Base-by-base conservation (phyloP, 1,140 invertebrate genomes). In the Lepidurus arcticus region DNA sequence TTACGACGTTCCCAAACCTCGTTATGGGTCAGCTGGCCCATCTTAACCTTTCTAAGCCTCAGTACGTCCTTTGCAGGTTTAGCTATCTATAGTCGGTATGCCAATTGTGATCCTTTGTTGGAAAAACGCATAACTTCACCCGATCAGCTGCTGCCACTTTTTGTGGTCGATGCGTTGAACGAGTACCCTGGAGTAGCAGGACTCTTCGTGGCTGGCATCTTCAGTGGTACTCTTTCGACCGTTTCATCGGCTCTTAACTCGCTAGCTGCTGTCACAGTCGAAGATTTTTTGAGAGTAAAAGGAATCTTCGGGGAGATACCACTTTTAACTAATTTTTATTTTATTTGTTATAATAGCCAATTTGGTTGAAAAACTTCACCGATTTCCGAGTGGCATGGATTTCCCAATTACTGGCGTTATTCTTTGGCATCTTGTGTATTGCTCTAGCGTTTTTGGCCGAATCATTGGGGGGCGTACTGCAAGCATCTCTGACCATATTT, bases 181-280 rank as follows among this genome's bases (percentile, higher is more conserved):
- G 79, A 88, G 42, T 84, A 90, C 24, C 90, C 90, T 11, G 94
- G 93, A 8, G 80, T 95, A 16, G 87, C 92, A 1, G 94, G 94
- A 7, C 84, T 96, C 11, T 94, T 95, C 84, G 89, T 95, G 2
- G 91, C 93, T 79, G 90, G 93, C 74, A 91, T 96, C 65, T 94
- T 95, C 81, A 93, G 91, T 82, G 94, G 93, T 1, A 91, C 93
- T 0, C 86, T 97, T 1, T 94, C 93, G 78, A 94, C 94, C 0
- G 90, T 96, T 73, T 95, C 93, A 0, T 93, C 94, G 9, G 89
- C 92, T 34, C 85, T 95, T 44, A 96, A 95, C 84, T 93, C 93
- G 11, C 85, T 96, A 26, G 91, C 94, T 13, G 93, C 94, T 13
- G 92, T 96, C n/a, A 94, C 92, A 1, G 87, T 94, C 78, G 91